Conservation (phyloP, 2,888 invertebrate genomes). For the Dorcus parallelipipedus region DNA sequence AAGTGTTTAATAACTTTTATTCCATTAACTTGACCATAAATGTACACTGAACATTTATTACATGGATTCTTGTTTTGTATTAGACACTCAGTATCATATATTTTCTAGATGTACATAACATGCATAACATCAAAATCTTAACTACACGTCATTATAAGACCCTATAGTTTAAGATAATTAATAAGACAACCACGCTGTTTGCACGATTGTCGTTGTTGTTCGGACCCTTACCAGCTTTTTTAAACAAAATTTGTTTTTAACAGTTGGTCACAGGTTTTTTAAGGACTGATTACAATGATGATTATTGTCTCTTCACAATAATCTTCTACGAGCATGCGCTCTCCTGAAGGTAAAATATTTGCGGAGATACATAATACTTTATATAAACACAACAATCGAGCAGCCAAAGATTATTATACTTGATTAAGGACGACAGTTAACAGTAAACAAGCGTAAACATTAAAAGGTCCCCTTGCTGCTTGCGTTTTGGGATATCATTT, state of each 20-base stretch:
- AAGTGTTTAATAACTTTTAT: constrained; percentile 14
- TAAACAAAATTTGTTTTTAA: constrained; percentile 31
- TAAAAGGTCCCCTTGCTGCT: constrained; percentile 42
- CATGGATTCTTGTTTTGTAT: constrained; percentile 27
- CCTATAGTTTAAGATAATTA: constrained; percentile 23
- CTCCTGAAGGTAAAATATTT: constrained; percentile 32
- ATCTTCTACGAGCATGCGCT: constrained; percentile 40
- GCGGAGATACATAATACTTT: constrained; percentile 31
- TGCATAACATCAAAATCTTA: constrained; percentile 26
- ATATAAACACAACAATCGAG: constrained; percentile 35
- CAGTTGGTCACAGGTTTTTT: constrained; percentile 21
- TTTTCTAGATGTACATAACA: not conserved
- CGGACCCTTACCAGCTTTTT: constrained; percentile 53
- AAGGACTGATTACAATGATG: constrained; percentile 43
- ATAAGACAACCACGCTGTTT: constrained; percentile 19
- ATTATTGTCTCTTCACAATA: constrained; percentile 54
- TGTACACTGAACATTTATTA: constrained; percentile 45
- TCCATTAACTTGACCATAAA: constrained; percentile 44
- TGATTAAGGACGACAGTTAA: constrained; percentile 2
- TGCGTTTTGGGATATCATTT: constrained; percentile 10
- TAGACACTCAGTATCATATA: constrained; percentile 18
- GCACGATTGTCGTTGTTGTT: constrained; percentile 44
- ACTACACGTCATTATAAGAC: constrained; percentile 30
- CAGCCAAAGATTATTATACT: constrained; percentile 24
- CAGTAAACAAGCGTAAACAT: constrained; percentile 19